Percentiles rank a stretch among this genome's conserved stretches.
Evolutionary conservation across 2,888 invertebrate genomes (phyloP).

Genomic region (Pammene fasciana): DNA sequence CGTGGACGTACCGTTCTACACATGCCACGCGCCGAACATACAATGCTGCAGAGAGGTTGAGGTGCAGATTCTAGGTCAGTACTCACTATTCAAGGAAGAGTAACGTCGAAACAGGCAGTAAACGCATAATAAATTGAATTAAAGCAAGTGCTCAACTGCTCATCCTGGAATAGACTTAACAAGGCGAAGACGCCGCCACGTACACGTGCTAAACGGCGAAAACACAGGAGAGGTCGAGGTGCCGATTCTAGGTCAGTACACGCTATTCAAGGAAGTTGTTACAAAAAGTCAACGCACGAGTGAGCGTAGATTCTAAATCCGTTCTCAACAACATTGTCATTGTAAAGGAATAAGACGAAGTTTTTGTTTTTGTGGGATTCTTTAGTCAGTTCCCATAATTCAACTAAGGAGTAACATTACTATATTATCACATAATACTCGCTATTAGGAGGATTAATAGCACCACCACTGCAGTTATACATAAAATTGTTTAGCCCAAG

Average conservation of each 20-base stretch:
- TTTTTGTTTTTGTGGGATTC: background rate
- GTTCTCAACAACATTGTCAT: too few species aligned
- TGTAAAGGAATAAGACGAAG: too few species aligned
- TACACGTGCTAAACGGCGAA: slow-evolving; percentile 94
- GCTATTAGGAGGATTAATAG: background rate
- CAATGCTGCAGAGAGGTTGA: slow-evolving; percentile 90
- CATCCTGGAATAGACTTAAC: too few species aligned
- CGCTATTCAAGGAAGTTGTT: too few species aligned
- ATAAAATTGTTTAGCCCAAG: slow-evolving; percentile 41
- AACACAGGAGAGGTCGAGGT: slow-evolving; percentile 90
- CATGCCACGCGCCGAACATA: slow-evolving; percentile 93
- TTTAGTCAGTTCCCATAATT: background rate
- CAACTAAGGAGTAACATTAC: background rate
- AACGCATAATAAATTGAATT: background rate
- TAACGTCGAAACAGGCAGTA: background rate
- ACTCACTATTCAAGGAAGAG: too few species aligned
- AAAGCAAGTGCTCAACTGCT: background rate
- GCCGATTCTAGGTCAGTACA: slow-evolving; percentile 61
- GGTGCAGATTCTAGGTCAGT: slow-evolving; percentile 75
- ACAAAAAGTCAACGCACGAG: too few species aligned
- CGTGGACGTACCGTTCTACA: slow-evolving; percentile 90
- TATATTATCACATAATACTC: background rate
- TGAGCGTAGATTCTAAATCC: too few species aligned
- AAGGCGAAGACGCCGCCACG: slow-evolving; percentile 92
- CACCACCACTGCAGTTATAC: background rate